Base-by-base conservation (phyloP, 2,113 vertebrate genomes). In the Sander lucioperca region DNA sequence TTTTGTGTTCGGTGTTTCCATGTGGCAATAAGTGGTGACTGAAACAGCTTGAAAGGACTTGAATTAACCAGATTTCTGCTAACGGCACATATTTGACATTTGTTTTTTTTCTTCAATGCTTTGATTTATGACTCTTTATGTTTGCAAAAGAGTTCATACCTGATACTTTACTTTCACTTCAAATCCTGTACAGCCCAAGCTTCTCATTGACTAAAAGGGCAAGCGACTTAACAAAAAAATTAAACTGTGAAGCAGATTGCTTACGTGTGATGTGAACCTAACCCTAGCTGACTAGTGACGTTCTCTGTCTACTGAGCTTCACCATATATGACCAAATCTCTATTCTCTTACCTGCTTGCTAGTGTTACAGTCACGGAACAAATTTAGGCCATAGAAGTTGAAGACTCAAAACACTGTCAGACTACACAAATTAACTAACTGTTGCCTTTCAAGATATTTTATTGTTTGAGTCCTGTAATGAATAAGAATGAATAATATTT, bases 301-400 rank as follows among this genome's bases (percentile, higher is more conserved):
- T 23, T 16, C 59, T 56, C 57, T 5, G 25, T 45, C 56, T 25
- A 13, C 50, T 77, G 57, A 74, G 15, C 56, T 14, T 72, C 25
- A 61, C 23, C 48, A 33, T 47, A 39, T 9, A 47, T 61, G 27
- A 78, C 15, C 45, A 71, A 9, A 48, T 65, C 51, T 77, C 59
- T 72, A 0, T 64, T 57, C 25, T 51, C 56, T 39, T 8, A 27
- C 8, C n/a, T 51, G 63, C 27, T 5, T 2, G 3, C 15, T 23
- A 10, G 19, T 36, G 6, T 66, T 23, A 25, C 11, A 66, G 2
- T 73, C 14, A 5, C 19, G 5, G 6, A 72, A 19, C 25, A 58
- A 23, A 65, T 64, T 13, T 36, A 25, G 5, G 5, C 47, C 6
- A 18, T 8, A 6, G 1, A 47, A 21, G 3, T 15, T 30, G 33